Evolutionary conservation across 2,113 vertebrate genomes (phyloP), one percentile per base, ranked within the genome.

Genomic region (Microtus pennsylvanicus): DNA sequence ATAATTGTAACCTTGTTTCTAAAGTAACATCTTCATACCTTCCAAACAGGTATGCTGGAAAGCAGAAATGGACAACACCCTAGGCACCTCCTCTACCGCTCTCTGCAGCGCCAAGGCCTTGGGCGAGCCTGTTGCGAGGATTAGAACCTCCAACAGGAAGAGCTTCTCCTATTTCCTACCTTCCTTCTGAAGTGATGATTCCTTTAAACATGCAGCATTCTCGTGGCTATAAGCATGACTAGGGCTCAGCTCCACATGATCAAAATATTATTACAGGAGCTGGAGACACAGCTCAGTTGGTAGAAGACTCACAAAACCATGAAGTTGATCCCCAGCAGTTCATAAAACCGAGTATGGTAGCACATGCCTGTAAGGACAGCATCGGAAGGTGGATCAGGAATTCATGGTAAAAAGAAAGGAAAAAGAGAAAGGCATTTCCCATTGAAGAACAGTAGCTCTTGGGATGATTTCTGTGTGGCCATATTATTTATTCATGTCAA

Each of bases 101-200:
- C 98, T 98, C 93, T 98, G 98, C 81, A 98, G 19, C 6, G 97
- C 98, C 96, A 98, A 98, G 52, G 98, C 98, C 96, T 98, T 98
- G 87, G 99, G 98, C 42, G 97, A 98, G 67, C 98, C 98, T 82
- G 97, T 98, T 97, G 98, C 97, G 45, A 99, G 98, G 95, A 98
- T 98, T 97, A 98, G 97, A 98, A 98, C 97, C 97, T 98, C 97
- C 98, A 94, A 98, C 97, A 96, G 50, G 97, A 98, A 12, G 98
- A 95, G 78, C 98, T 97, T 88, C 98, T 50, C 97, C 98, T 50
- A 98, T 97, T 97, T 98, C 97, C 98, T 98, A 92, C 81, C 98
- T 98, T 96, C 98, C 92, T 97, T 98, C 98, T 98, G 97, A 98
- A 98, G 3, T 95, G 97, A 91, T 98, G 96, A 98, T 95, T 98